Conservation (phyloP, 2,888 invertebrate genomes). For the Melikaiella ostensackeni region DNA sequence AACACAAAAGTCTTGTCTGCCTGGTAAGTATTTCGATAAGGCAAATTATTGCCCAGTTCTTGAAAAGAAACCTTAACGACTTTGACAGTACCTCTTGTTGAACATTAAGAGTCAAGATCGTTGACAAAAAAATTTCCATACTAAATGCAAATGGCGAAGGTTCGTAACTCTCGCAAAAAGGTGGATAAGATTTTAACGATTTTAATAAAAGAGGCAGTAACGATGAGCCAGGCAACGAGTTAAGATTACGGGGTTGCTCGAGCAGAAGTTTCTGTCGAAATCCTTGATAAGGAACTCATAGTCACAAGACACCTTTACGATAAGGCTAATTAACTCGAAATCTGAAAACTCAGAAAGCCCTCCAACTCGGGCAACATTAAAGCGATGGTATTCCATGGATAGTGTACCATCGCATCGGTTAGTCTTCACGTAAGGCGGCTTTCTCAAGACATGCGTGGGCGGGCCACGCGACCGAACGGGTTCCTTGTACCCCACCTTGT, state of each 20-base stretch:
- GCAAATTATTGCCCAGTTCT: not conserved
- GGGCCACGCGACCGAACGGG: constrained; percentile 76
- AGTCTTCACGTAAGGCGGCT: constrained; percentile 51
- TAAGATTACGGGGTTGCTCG: constrained; percentile 23
- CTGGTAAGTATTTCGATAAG: constrained; percentile 9
- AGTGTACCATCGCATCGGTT: constrained; percentile 49
- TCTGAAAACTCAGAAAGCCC: constrained; percentile 59
- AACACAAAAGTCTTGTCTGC: constrained; percentile 18
- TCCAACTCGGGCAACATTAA: constrained; percentile 45
- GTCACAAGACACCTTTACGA: constrained; percentile 50
- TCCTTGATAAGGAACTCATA: constrained; percentile 16
- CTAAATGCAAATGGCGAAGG: not conserved
- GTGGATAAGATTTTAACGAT: constrained; percentile 15
- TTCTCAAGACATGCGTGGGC: constrained; percentile 71
- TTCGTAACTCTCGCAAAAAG: not conserved
- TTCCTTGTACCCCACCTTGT: constrained; percentile 61
- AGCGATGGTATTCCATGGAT: constrained; percentile 52
- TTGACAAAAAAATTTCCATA: constrained; percentile 23
- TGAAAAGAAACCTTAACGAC: not conserved
- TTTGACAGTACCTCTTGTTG: constrained; percentile 5
- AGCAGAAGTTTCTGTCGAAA: constrained; percentile 25
- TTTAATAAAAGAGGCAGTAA: constrained; percentile 9
- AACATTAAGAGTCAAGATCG: constrained; percentile 26
- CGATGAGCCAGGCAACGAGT: not conserved
- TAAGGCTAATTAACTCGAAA: constrained; percentile 64